Evolutionary conservation across 2,113 vertebrate genomes (phyloP), one percentile per base, ranked within the genome.

Genomic region (Sula dactylatra): DNA sequence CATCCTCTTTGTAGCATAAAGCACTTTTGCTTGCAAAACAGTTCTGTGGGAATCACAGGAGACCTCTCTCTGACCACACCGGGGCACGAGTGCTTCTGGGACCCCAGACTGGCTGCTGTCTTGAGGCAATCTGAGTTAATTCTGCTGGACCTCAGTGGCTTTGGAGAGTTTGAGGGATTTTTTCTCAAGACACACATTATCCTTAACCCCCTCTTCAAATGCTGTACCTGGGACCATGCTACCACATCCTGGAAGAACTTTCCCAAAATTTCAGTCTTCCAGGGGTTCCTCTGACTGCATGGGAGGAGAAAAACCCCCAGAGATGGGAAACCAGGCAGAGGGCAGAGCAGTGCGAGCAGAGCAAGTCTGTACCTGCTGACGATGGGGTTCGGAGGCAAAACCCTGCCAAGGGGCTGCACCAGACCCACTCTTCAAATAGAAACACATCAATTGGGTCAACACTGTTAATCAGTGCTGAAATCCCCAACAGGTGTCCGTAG

Each of bases 251-350:
- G 17, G 10, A 22, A 62, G 45, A 36, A 25, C 1, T 16, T 40
- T 1, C 36, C 14, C 16, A 3, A n/a, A n/a, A 56, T 17, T 15
- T 3, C 40, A 18, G 2, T 10, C 22, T 78, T 4, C 38, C 38
- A 14, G 0, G 1, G 12, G 0, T 47, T 83, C 58, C 16, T 21
- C 38, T 26, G 11, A 18, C 0, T 10, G 20, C 17, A 7, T 1
- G 13, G 26, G 20, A 69, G 21, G 19, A 47, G 2, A 42, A 85
- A 65, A 55, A 1, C 2, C 21, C 34, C 26, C 1, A 0, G 5
- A 10, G 22, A 50, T 4, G 34, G 11, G 9, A 18, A 92, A 91
- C 4, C 16, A 16, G 21, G 49, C 27, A 49, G 45, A 25, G 19
- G 40, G 32, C 8, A 65, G 55, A 52, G 13, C 49, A 64, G 25